Conservation (phyloP, 2,888 invertebrate species). For the Heterodera filipjevi region DNA sequence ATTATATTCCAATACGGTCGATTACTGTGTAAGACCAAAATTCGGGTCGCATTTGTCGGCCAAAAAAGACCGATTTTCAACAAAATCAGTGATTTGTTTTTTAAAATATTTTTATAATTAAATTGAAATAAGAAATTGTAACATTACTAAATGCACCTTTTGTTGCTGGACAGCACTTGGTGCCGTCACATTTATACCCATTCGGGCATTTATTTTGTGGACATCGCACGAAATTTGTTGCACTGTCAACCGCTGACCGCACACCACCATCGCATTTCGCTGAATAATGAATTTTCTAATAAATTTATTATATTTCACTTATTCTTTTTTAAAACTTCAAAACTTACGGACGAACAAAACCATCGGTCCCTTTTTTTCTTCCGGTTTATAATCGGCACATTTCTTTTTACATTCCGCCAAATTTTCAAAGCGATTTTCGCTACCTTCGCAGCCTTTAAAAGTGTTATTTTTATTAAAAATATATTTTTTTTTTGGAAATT, state of each 20-base stretch:
- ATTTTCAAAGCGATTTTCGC: conserved; percentile 54
- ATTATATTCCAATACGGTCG: no score
- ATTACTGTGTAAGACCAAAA: no score
- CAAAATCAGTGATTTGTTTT: no score
- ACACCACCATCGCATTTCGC: conserved; percentile 48
- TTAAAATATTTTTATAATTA: no score
- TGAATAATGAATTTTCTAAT: conserved; percentile 17
- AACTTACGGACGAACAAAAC: conserved; percentile 47
- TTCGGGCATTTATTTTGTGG: conserved; percentile 50
- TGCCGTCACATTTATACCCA: conserved; percentile 52
- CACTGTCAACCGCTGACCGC: conserved; percentile 44
- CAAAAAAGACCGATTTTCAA: no score
- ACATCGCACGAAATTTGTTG: conserved; percentile 40
- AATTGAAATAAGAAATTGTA: no score
- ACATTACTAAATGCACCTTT: conserved; percentile 48
- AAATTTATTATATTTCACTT: not conserved
- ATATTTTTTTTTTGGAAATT: not conserved
- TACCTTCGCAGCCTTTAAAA: conserved; percentile 63
- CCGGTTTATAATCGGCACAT: conserved; percentile 37
- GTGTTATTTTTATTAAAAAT: no score
- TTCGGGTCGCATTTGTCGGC: no score
- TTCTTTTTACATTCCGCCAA: conserved; percentile 49
- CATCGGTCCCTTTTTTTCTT: conserved; percentile 37
- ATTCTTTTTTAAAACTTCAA: conserved; percentile 3
- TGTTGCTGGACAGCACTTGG: conserved; percentile 53